Base-by-base conservation (phyloP, 2,797 vertebrate species). In the Acanthopagrus latus region DNA sequence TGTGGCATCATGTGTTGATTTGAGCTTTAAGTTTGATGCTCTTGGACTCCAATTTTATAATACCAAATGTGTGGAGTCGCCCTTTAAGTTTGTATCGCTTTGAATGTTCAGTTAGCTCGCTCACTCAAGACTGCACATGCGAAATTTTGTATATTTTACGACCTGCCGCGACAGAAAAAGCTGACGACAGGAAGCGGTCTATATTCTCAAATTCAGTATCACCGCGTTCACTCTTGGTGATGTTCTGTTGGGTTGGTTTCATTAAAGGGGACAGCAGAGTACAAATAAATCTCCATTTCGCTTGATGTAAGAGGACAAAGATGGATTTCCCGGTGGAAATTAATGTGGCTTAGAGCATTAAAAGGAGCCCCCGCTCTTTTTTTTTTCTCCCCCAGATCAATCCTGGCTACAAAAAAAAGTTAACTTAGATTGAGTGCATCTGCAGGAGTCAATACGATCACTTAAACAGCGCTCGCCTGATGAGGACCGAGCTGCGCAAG, bases 361-460 rank as follows among this genome's bases (percentile, higher is more conserved):
- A 81, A 33, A 83, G 38, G 64, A 72, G 86, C 74, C 82, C 76
- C 78, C 75, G 77, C 74, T 87, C 88, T 83, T 87, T 33, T 89
- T 82, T 85, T 29, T 29, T 29, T 29, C 5, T 29, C 5, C 90
- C 80, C 81, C 77, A 83, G 90, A 91, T 94, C 91, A 93, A 83
- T 92, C 63, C 76, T 60, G 66, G 71, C 88, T 83, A 59, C 65
- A 70, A 84, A 91, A n/a, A 91, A 93, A 91, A 87, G 89, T 92
- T 88, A 88, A 89, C 74, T 89, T 84, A 58, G 82, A 91, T 82
- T 89, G 84, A 91, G 64, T 86, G 76, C 66, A 82, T 87, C 73
- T 89, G 86, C 85, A 75, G 62, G 89, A 91, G 92, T 94, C 93
- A 93, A 92, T 94, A 92, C 51, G 78, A 84, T 88, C 78, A 43